phyloP scores from a whole-genome alignment of 2,797 vertebrate genomes.

The Corythornis leucogaster region DNA sequence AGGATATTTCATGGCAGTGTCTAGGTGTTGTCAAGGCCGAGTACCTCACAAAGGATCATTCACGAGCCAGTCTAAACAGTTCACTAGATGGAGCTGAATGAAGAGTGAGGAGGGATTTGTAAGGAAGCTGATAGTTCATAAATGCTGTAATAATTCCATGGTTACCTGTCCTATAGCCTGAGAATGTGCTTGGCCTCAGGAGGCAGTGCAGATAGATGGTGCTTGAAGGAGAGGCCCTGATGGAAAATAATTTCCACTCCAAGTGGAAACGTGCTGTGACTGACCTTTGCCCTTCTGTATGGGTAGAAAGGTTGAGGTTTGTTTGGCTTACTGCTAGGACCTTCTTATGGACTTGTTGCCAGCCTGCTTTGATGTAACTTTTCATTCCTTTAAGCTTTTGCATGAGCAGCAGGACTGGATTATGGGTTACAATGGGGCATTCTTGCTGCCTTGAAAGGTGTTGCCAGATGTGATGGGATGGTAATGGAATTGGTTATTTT shows the following conservation, averaged over 20 bases:
- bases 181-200: neutral
- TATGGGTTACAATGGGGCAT: neutral
- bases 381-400: neutral
- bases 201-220: neutral
- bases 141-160: neutral
- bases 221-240: neutral
- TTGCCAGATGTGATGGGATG: rapidly evolving
- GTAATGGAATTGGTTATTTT: neutral
- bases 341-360: neutral
- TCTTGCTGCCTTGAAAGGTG: neutral
- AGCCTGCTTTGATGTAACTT: neutral
- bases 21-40: neutral
- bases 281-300: neutral
- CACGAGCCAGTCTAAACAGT: neutral
- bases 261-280: neutral
- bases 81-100: rapidly evolving
- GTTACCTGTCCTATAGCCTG: neutral
- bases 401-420: neutral
- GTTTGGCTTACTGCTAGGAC: neutral
- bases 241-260: neutral
- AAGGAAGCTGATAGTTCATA: neutral
- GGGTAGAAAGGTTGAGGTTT: neutral
- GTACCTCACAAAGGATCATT: neutral
- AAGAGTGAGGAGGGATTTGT: neutral
- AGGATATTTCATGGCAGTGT: neutral